Conservation (phyloP, 53 echinoderm and acorn worm genomes). For the Paelopatides confundens region DNA sequence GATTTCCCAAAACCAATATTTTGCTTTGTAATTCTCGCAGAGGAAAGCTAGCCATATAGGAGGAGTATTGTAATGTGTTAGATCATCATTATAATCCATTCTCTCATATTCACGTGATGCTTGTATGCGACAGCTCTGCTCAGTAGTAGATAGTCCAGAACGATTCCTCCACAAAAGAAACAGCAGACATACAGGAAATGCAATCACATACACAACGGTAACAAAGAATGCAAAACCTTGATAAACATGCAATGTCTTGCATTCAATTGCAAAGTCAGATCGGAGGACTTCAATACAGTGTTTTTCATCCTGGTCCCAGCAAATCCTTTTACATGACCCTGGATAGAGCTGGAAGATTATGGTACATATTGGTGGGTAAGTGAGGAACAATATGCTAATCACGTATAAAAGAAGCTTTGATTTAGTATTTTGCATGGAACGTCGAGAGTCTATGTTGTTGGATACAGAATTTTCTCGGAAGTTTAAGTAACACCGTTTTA, state of each 20-base stretch:
- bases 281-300: background rate
- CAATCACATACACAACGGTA: conserved; percentile 51
- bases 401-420: background rate
- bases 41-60: background rate
- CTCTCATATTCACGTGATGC: too few relatives aligned
- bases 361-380: conserved; percentile 48
- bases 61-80: background rate
- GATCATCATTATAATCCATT: too few relatives aligned
- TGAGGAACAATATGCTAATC: conserved; percentile 50
- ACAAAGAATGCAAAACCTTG: conserved; percentile 49
- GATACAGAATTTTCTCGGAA: too few relatives aligned
- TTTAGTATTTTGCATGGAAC: background rate
- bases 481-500: background rate
- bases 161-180: conserved; percentile 20
- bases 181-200: conserved; percentile 53
- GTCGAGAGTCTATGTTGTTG: background rate
- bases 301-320: background rate
- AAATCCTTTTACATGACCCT: conserved; percentile 42
- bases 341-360: conserved; percentile 56
- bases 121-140: too few relatives aligned
- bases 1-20: background rate
- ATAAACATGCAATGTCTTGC: background rate
- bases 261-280: conserved; percentile 62
- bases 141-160: background rate
- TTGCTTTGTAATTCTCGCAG: background rate